Evolutionary conservation across 2,113 vertebrate species (phyloP).

Genomic region (Microtus oregoni): DNA sequence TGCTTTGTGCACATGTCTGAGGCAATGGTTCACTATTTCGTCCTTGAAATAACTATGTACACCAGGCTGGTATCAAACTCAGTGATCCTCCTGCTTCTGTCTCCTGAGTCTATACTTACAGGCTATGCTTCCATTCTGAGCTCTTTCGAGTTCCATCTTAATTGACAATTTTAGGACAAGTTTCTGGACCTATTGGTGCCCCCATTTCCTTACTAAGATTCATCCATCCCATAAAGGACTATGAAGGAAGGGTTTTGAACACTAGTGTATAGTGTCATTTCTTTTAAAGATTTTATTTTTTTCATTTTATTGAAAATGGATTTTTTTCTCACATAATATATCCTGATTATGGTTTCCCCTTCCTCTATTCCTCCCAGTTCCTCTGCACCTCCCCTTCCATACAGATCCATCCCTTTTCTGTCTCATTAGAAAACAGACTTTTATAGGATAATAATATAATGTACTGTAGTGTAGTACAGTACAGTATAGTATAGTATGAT

Average conservation of each 20-base stretch:
- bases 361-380: background rate
- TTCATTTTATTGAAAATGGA: background rate
- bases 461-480: too few species aligned
- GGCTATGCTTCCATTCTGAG: background rate
- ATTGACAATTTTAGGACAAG: background rate
- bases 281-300: conserved; percentile 2
- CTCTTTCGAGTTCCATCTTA: conserved; percentile 12
- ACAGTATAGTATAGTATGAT: background rate
- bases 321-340: background rate
- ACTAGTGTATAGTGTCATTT: conserved; percentile 43
- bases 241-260: conserved; percentile 15
- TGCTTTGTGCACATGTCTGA: background rate
- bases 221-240: background rate
- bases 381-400: background rate
- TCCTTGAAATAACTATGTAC: background rate
- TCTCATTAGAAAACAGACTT: background rate
- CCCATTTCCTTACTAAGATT: conserved; percentile 38
- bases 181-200: background rate
- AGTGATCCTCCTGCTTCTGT: background rate
- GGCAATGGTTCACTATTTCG: background rate
- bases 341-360: background rate
- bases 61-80: background rate
- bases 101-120: background rate
- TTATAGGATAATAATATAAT: background rate
- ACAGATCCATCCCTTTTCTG: background rate